Conservation (phyloP, 2,797 vertebrate genomes). For the Chelmon rostratus region DNA sequence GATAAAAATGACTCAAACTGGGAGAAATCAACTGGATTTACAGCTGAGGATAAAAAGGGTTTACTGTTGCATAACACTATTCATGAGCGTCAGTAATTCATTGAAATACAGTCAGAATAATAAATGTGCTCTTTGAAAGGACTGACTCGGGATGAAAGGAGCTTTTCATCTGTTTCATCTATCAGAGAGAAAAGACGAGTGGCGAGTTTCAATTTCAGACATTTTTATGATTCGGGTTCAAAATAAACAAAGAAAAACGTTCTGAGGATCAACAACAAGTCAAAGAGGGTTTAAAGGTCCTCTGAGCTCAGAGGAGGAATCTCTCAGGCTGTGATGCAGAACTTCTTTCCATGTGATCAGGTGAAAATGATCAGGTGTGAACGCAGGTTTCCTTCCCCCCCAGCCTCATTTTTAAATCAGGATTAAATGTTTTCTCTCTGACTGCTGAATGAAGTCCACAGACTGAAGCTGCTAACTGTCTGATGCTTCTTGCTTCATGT, state of each 20-base stretch:
- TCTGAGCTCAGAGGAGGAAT: not conserved
- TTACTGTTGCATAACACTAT: conserved; percentile 6
- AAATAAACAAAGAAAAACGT: conserved; percentile 1
- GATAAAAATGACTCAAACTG: not conserved
- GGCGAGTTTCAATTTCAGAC: conserved; percentile 14
- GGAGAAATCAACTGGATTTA: not conserved
- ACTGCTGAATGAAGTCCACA: too few relatives aligned
- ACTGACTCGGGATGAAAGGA: not conserved
- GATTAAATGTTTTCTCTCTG: too few relatives aligned
- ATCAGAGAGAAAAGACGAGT: not conserved
- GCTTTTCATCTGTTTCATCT: conserved; percentile 41
- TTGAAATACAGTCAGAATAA: conserved; percentile 26
- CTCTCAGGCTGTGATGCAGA: not conserved
- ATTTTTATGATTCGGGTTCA: conserved; percentile 27
- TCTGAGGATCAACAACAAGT: conserved; percentile 1
- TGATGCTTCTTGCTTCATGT: too few relatives aligned
- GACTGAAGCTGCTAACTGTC: too few relatives aligned
- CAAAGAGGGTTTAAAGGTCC: not conserved
- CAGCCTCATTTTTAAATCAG: too few relatives aligned
- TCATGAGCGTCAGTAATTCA: conserved; percentile 15
- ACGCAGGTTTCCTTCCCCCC: too few relatives aligned
- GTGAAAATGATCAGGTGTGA: too few relatives aligned
- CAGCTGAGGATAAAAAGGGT: not conserved
- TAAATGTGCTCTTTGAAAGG: conserved; percentile 17
- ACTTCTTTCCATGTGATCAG: too few relatives aligned